phyloP scores from a whole-genome alignment of 2,888 invertebrate species.

The Geophilus truncorum region DNA sequence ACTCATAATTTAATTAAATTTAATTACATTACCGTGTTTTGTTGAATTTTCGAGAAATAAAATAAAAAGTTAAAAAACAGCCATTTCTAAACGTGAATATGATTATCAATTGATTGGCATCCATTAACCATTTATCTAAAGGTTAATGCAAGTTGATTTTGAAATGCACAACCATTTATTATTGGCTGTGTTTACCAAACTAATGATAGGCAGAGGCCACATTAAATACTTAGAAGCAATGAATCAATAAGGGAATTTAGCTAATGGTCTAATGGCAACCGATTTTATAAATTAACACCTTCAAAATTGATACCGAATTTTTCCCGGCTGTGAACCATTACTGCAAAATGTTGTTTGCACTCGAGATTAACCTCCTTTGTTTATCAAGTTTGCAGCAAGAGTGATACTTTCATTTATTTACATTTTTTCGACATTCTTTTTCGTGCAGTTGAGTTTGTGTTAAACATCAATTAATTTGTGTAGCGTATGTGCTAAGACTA shows the following conservation, averaged over 20 bases:
- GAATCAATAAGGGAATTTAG: neutral
- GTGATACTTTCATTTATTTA: neutral
- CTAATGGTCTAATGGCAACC: neutral
- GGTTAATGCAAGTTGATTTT: neutral
- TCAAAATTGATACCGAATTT: neutral
- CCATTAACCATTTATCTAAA: neutral
- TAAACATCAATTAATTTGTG: conserved; percentile 9
- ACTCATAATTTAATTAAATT: neutral
- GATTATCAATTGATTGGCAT: neutral
- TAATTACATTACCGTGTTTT: neutral
- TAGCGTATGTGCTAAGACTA: neutral
- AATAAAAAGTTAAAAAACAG: no score
- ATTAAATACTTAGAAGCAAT: neutral
- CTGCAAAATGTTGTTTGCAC: neutral
- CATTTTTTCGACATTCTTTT: neutral
- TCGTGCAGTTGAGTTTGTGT: neutral
- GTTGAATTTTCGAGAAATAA: no score
- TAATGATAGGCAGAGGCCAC: neutral
- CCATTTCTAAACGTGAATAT: no score
- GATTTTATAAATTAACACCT: neutral
- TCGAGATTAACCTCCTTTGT: no score
- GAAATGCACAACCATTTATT: neutral
- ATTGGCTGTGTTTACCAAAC: neutral
- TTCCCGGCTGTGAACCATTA: neutral
- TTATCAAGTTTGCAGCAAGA: neutral